These are phyloP conservation scores for Globicephala melas DNA, from an alignment of 2,113 vertebrate genomes.

Conservation along the genomic window DNA sequence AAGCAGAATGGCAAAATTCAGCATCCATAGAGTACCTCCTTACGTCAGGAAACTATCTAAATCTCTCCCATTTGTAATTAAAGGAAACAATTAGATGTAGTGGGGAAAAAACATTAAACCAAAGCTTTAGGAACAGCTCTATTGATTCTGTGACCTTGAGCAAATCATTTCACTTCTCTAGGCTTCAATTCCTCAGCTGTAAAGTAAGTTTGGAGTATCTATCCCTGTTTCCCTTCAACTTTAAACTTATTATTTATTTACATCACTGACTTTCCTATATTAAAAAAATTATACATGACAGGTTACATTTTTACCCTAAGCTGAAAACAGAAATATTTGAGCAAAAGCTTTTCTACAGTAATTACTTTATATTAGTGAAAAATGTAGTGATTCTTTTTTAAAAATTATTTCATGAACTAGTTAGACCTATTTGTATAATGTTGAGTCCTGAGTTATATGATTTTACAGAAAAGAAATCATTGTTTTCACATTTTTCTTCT, in stretches of 20 bases:
- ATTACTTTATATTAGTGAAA: background rate
- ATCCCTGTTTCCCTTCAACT: background rate
- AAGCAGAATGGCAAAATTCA: background rate
- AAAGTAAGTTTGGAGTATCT: background rate
- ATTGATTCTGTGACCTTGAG: background rate
- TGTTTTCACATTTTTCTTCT: background rate
- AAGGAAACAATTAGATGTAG: background rate
- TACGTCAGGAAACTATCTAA: background rate
- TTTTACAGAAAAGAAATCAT: background rate
- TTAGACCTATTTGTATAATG: background rate
- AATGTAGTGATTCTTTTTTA: background rate
- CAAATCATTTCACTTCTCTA: constrained; percentile 17
- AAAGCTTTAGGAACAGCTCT: background rate
- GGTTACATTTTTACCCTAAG: background rate
- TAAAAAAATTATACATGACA: constrained; percentile 1
- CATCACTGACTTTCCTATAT: background rate
- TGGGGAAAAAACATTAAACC: background rate
- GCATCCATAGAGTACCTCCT: background rate
- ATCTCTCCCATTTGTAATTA: background rate
- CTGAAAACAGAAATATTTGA: constrained; percentile 10
- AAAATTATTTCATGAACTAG: background rate
- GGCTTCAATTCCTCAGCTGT: background rate
- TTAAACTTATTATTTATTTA: background rate
- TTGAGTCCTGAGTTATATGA: background rate
- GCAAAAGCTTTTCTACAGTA: background rate